phyloP scores from a whole-genome alignment of 2,113 vertebrate species.

The Origma solitaria region DNA sequence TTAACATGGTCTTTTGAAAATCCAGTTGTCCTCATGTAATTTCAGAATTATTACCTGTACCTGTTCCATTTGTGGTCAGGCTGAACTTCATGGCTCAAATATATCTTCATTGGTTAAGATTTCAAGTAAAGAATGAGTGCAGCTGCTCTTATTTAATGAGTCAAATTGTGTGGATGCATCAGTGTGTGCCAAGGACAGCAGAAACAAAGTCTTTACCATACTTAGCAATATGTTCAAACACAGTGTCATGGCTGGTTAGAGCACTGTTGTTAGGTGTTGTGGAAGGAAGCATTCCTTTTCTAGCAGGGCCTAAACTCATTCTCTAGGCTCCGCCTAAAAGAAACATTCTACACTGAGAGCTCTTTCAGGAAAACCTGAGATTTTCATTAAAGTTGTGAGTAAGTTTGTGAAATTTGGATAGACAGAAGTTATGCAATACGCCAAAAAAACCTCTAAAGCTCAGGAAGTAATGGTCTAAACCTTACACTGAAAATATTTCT shows the following conservation, averaged over 20 bases:
- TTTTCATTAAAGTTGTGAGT: background rate
- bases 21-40: rapidly evolving
- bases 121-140: background rate
- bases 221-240: background rate
- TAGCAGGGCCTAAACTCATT: background rate
- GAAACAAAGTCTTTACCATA: background rate
- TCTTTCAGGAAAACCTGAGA: background rate
- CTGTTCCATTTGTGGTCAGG: background rate
- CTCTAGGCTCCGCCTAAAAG: background rate
- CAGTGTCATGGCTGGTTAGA: background rate
- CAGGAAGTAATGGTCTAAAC: background rate
- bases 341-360: background rate
- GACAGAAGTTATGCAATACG: background rate
- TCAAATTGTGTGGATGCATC: background rate
- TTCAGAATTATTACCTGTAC: background rate
- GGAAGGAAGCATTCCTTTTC: background rate
- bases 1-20: background rate
- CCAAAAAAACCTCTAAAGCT: background rate
- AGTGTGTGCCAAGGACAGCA: rapidly evolving
- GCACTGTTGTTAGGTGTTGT: background rate
- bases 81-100: background rate
- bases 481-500: background rate
- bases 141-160: background rate
- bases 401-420: background rate
- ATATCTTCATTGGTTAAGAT: background rate